These are phyloP conservation scores for Echinarachnius parma DNA, from an alignment of 53 echinoderm and acorn worm species.

Conservation along the genomic window DNA sequence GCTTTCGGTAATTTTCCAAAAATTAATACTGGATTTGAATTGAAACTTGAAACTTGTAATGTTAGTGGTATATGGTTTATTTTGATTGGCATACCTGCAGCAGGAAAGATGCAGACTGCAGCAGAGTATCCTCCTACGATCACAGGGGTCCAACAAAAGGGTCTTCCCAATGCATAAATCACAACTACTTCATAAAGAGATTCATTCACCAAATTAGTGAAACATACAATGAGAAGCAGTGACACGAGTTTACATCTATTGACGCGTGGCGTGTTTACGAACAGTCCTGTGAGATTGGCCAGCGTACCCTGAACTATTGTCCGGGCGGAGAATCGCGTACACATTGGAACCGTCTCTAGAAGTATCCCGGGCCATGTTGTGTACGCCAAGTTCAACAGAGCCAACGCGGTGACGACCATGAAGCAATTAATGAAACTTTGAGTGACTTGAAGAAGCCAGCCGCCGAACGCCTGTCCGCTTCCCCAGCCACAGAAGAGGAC, in stretches of 20 bases:
- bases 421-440: constrained; percentile 22
- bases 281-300: constrained; percentile 16
- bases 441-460: constrained; percentile 25
- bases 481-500: constrained; percentile 41
- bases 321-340: background rate
- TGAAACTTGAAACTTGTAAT: no score
- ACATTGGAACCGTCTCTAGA: constrained; percentile 28
- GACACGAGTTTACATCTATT: constrained; percentile 20
- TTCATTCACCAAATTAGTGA: constrained; percentile 18
- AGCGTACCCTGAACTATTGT: constrained; percentile 35
- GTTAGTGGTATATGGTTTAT: no score
- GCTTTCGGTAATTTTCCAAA: no score
- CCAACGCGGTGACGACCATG: constrained; percentile 8
- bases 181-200: constrained; percentile 32
- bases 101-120: constrained; percentile 3
- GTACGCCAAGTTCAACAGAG: constrained; percentile 30
- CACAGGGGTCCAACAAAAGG: constrained; percentile 55
- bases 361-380: constrained; percentile 42
- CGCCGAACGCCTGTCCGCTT: constrained; percentile 12
- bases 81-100: no score
- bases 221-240: constrained; percentile 32
- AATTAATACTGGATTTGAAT: no score
- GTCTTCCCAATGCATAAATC: constrained; percentile 46
- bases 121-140: constrained; percentile 30
- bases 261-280: background rate